phyloP scores from a whole-genome alignment of 37 sponge, comb jelly and placozoan genomes.

The Agelas oroides region DNA sequence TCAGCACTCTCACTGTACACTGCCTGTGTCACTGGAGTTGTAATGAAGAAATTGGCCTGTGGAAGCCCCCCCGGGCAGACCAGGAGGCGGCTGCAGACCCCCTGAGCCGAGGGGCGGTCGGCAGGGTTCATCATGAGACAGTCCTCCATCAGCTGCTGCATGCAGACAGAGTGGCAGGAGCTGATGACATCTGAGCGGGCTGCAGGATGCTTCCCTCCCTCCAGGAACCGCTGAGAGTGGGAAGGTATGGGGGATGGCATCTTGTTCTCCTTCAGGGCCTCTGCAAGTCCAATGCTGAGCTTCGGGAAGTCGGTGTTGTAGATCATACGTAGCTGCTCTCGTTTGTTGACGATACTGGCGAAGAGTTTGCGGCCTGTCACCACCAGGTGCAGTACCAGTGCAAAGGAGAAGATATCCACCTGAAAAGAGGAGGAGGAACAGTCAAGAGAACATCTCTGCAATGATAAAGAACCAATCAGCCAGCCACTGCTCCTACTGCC shows the following conservation, averaged over 20 bases:
- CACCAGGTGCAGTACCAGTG: slow-evolving; percentile 51
- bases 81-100: slow-evolving; percentile 44
- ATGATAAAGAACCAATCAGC: no score
- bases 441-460: no score
- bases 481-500: no score
- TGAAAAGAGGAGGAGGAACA: not conserved
- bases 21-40: not conserved
- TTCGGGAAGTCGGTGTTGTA: slow-evolving; percentile 29
- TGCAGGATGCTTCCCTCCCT: slow-evolving; percentile 33
- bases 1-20: not conserved
- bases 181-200: slow-evolving; percentile 30
- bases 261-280: slow-evolving; percentile 6
- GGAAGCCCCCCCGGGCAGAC: slow-evolving; percentile 52
- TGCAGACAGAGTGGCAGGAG: slow-evolving; percentile 57
- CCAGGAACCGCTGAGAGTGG: not conserved
- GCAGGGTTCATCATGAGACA: slow-evolving; percentile 26
- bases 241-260: not conserved
- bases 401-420: slow-evolving; percentile 82
- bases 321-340: slow-evolving; percentile 32
- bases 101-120: slow-evolving; percentile 62
- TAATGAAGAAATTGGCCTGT: slow-evolving; percentile 43
- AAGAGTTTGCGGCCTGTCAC: slow-evolving; percentile 64
- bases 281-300: slow-evolving; percentile 34
- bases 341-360: slow-evolving; percentile 31
- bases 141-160: slow-evolving; percentile 52